Evolutionary conservation across 2,797 vertebrate genomes (phyloP), one percentile per base, ranked within the genome.

Genomic region (Poecilia picta): DNA sequence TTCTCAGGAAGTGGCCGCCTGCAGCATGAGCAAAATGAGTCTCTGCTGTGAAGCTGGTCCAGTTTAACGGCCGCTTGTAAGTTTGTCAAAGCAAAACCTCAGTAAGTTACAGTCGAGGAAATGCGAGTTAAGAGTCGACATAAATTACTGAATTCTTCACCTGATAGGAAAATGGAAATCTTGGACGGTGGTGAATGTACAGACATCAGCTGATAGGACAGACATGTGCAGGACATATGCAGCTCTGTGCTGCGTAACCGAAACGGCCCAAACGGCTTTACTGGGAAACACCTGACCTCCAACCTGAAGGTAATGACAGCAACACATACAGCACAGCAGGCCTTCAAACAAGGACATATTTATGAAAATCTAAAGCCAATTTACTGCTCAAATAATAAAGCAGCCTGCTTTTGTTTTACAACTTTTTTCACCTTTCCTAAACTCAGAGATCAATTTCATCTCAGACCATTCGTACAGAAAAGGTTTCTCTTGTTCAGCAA

Each of bases 91-190:
- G 16, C 53, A 45, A 39, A 36, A 43, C 64, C 47, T 62, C 55
- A 1, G 1, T 83, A 76, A 55, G 77, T 83, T 89, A 82, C 47
- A 53, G 68, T 79, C 4, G 74, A 62, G 85, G 81, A 84, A 88
- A 83, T 49, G 15, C 64, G 76, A 10, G 10, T 57, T 12, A 78
- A 74, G 70, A 75, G 79, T 28, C 25, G 47, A 77, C 78, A 73
- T 83, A 73, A 78, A 87, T 79, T 72, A 73, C 36, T 39, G 3
- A 28, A 33, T 23, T 5, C 39, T 73, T 78, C 72, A 75, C 15
- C 51, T 20, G 23, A n/a, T 46, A 43, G 53, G 28, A 71, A 16
- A 46, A 20, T 45, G 33, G 53, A 28, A 73, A 45, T 31, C 13
- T 25, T 1, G 62, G 36, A 36, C 25, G 25, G 39, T 10, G 41